Conservation (phyloP, 2,888 invertebrate genomes). For the Lasius fuliginosus region DNA sequence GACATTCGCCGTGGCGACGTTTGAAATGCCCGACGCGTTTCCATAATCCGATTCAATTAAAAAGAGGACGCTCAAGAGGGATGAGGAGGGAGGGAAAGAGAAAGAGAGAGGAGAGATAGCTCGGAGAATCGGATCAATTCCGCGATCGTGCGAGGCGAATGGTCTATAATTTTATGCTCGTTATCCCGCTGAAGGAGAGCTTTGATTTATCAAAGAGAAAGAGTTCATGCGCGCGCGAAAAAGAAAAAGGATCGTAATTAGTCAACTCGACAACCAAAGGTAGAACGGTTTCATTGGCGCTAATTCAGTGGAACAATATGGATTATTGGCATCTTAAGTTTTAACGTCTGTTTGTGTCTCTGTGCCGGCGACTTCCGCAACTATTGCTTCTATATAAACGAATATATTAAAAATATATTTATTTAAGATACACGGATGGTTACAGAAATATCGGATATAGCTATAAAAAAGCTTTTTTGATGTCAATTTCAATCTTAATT, state of each 20-base stretch:
- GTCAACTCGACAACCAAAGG: slow-evolving; percentile 39
- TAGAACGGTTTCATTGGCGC: slow-evolving; percentile 29
- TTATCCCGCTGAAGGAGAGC: slow-evolving; percentile 21
- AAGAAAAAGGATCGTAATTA: slow-evolving; percentile 28
- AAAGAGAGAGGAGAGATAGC: not conserved
- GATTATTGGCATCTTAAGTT: slow-evolving; percentile 15
- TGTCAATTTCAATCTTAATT: slow-evolving; percentile 18
- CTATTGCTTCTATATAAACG: not conserved
- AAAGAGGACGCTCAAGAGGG: slow-evolving; percentile 27
- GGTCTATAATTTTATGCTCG: slow-evolving; percentile 51
- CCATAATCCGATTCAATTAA: slow-evolving; percentile 56
- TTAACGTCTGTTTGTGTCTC: slow-evolving; percentile 16
- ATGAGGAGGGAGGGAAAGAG: too few relatives aligned
- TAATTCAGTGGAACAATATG: slow-evolving; percentile 20
- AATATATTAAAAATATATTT: not conserved
- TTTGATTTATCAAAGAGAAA: slow-evolving; percentile 50
- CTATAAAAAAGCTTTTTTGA: not conserved
- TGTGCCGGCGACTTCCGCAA: not conserved
- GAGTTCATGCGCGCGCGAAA: slow-evolving; percentile 25
- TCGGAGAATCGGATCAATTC: slow-evolving; percentile 28
- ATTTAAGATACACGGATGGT: slow-evolving; percentile 5
- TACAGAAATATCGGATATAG: not conserved
- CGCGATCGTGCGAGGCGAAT: slow-evolving; percentile 24
- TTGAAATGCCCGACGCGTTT: slow-evolving; percentile 47
- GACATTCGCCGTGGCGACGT: slow-evolving; percentile 42